These are phyloP conservation scores for Aythya baeri DNA, from an alignment of 2,113 vertebrate species.

Conservation along the genomic window DNA sequence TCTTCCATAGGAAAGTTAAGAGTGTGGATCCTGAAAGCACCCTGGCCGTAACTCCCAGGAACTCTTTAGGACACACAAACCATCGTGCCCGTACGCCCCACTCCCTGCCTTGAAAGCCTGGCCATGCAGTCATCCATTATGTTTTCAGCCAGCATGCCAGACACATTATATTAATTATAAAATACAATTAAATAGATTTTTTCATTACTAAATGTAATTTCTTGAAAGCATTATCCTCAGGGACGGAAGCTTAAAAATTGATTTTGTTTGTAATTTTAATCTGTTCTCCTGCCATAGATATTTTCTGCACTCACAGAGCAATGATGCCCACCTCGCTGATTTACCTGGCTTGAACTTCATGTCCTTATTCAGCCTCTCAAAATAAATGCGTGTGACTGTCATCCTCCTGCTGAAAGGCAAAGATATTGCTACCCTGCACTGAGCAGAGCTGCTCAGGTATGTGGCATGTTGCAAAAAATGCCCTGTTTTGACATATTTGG, in stretches of 20 bases:
- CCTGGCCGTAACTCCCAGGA: background rate
- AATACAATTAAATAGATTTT: background rate
- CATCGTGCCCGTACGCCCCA: rapidly evolving
- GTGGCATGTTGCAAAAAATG: background rate
- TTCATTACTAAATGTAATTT: background rate
- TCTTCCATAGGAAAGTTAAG: background rate
- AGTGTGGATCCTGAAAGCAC: background rate
- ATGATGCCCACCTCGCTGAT: rapidly evolving
- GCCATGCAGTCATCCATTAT: background rate
- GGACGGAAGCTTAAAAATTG: constrained; percentile 12
- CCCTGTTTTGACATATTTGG: background rate
- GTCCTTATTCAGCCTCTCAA: background rate
- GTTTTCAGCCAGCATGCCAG: background rate
- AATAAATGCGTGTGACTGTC: background rate
- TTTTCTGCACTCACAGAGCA: background rate
- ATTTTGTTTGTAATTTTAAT: constrained; percentile 35
- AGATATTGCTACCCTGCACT: background rate
- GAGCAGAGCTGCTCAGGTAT: background rate
- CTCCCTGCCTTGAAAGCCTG: background rate
- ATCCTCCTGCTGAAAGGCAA: background rate
- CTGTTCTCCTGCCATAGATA: background rate
- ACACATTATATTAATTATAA: background rate
- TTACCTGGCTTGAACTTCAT: constrained; percentile 12
- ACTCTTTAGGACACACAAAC: background rate
- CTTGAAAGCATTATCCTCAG: constrained; percentile 18